Evolutionary conservation across 2,888 invertebrate species (phyloP).

Genomic region (Ariolimax columbianus): DNA sequence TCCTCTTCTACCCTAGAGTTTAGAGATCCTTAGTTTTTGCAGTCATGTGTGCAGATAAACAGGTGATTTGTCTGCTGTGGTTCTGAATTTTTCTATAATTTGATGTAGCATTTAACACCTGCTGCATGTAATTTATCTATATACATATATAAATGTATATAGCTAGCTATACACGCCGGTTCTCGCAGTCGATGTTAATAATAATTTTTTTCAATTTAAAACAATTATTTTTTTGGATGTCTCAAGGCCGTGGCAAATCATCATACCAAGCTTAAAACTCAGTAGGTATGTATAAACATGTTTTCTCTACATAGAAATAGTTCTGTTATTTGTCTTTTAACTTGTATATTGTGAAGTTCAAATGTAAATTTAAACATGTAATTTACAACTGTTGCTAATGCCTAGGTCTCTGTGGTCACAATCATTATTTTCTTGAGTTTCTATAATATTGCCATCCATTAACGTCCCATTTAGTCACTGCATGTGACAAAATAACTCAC

Average conservation of each 20-base stretch:
- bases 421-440: not conserved
- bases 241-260: conserved; percentile 9
- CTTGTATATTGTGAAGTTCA: not conserved
- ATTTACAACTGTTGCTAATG: not conserved
- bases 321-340: not conserved
- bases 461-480: not conserved
- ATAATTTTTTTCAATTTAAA: not conserved
- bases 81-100: not conserved
- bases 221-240: conserved; percentile 17
- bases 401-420: not conserved
- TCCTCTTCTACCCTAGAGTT: no score
- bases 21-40: no score
- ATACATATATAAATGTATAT: not conserved
- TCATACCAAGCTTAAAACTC: conserved; percentile 21
- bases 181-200: not conserved
- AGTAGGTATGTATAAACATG: conserved; percentile 30
- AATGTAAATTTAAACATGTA: not conserved
- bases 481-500: not conserved
- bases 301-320: not conserved
- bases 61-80: no score
- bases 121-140: not conserved
- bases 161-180: not conserved
- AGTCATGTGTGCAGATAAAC: no score
- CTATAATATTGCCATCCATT: not conserved
- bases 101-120: not conserved